Evolutionary conservation across 2,797 vertebrate species (phyloP).

Genomic region (Alosa sapidissima): DNA sequence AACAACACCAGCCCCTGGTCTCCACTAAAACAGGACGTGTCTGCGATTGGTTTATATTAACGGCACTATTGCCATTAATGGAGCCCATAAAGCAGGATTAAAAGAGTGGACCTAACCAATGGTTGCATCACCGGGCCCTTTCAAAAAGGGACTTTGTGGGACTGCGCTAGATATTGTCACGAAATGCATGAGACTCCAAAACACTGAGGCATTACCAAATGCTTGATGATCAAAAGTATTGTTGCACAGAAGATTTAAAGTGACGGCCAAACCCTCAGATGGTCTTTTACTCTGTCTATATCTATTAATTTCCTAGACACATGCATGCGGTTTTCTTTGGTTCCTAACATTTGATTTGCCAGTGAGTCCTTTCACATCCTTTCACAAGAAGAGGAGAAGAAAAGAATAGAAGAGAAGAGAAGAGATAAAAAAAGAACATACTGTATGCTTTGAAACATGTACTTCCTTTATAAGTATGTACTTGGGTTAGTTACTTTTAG

Average conservation of each 20-base stretch:
- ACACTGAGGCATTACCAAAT: conserved; percentile 28
- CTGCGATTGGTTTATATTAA: conserved; percentile 23
- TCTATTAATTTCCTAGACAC: not conserved
- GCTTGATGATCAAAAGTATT: conserved; percentile 37
- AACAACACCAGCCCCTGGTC: conserved; percentile 12
- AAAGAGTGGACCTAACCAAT: conserved; percentile 16
- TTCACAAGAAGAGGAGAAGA: not conserved
- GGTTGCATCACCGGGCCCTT: conserved; percentile 18
- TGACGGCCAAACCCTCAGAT: not conserved
- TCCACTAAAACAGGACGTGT: conserved; percentile 10
- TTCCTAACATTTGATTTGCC: not conserved
- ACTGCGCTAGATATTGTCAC: conserved; percentile 15
- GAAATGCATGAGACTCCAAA: not conserved
- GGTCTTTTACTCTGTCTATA: not conserved
- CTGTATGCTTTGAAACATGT: too few relatives aligned
- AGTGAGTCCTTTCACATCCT: not conserved
- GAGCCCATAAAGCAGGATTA: not conserved
- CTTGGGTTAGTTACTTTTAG: not conserved
- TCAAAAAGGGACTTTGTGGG: conserved; percentile 2
- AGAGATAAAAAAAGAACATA: too few relatives aligned
- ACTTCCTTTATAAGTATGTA: not conserved
- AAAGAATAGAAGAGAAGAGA: too few relatives aligned
- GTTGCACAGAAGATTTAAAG: not conserved
- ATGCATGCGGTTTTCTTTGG: not conserved
- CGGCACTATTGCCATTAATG: conserved; percentile 20